These are phyloP conservation scores for Phaethornis superciliosus DNA, from an alignment of 2,113 vertebrate species.

Conservation along the genomic window DNA sequence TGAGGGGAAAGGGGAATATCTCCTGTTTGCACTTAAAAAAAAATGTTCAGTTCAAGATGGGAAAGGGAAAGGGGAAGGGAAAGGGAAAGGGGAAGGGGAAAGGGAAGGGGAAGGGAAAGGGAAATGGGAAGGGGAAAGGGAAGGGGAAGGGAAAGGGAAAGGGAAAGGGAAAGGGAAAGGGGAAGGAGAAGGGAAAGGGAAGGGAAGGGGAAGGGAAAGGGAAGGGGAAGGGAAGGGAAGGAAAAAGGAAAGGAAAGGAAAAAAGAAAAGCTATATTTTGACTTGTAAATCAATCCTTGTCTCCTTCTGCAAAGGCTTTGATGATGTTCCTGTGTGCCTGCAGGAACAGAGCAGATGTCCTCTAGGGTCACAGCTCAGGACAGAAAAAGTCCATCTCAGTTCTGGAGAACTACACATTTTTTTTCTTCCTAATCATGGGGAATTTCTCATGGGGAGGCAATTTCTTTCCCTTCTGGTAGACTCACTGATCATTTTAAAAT, in stretches of 20 bases:
- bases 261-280: neutral
- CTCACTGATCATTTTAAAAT: neutral
- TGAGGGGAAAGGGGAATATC: no score
- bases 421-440: neutral
- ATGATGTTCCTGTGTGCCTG: neutral
- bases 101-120: no score
- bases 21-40: neutral
- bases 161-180: no score
- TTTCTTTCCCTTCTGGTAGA: constrained; percentile 2
- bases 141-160: no score
- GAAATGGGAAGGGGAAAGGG: no score
- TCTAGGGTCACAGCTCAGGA: neutral
- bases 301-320: neutral
- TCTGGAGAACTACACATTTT: neutral
- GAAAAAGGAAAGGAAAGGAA: no score
- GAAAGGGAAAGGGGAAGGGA: no score
- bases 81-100: no score
- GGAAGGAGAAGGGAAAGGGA: no score
- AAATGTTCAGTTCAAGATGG: neutral
- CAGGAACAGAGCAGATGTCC: fast-evolving
- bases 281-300: neutral
- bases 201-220: no score
- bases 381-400: neutral
- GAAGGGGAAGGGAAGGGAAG: neutral
- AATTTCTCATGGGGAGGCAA: constrained; percentile 13